Conservation (phyloP, 2,888 invertebrate genomes). For the Sinotaia quadrata region DNA sequence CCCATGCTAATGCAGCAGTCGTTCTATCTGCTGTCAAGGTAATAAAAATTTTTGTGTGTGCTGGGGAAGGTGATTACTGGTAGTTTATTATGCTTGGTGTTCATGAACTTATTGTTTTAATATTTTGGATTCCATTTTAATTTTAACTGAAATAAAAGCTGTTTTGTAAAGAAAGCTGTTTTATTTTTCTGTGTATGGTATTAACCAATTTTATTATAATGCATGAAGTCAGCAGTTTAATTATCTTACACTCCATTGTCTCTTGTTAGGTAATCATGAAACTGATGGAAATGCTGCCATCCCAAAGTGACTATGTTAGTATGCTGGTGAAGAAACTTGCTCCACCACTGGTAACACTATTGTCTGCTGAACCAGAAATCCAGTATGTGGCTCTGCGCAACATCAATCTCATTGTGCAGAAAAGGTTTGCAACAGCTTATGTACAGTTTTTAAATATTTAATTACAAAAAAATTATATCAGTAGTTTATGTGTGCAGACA, state of each 20-base stretch:
- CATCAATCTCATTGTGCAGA: slow-evolving; percentile 99
- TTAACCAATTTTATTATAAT: neutral
- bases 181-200: neutral
- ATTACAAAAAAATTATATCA: too few relatives aligned
- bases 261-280: slow-evolving; percentile 95
- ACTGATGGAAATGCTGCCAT: slow-evolving; percentile 95
- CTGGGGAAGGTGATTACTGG: too few relatives aligned
- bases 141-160: neutral
- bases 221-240: too few relatives aligned
- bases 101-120: too few relatives aligned
- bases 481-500: too few relatives aligned
- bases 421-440: too few relatives aligned
- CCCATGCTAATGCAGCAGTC: slow-evolving; percentile 99
- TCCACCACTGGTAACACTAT: slow-evolving; percentile 96
- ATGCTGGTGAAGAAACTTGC: slow-evolving; percentile 96
- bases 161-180: neutral
- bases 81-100: too few relatives aligned
- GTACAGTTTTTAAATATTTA: too few relatives aligned
- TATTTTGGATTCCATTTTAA: neutral
- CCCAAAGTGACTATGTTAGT: slow-evolving; percentile 93
- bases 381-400: slow-evolving; percentile 98
- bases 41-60: slow-evolving; percentile 6
- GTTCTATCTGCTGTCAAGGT: slow-evolving; percentile 96
- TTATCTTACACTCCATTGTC: too few relatives aligned
- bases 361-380: slow-evolving; percentile 98